phyloP scores from a whole-genome alignment of 1,140 invertebrate species.

The Lordiphosa collinella region DNA sequence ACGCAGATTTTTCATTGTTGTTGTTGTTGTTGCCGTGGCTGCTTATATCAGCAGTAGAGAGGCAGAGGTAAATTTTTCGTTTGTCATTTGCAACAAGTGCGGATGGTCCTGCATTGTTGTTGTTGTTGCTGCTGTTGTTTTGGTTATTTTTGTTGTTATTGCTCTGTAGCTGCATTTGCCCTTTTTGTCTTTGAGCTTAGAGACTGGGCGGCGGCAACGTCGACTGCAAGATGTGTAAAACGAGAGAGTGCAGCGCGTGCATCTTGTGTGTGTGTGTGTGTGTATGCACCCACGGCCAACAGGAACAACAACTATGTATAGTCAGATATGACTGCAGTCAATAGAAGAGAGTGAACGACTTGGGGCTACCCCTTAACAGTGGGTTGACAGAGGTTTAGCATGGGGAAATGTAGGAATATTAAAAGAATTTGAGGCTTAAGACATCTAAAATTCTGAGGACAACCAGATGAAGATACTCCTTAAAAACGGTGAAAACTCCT shows the following conservation, averaged over 20 bases:
- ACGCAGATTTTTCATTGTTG: constrained; percentile 4
- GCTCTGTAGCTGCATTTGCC: constrained; percentile 9
- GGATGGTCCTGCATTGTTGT: constrained; percentile 19
- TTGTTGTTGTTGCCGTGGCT: not conserved
- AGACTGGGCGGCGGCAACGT: constrained; percentile 37
- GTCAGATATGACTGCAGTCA: too few relatives aligned
- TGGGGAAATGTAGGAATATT: too few relatives aligned
- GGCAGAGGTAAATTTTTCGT: constrained; percentile 52
- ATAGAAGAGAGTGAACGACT: too few relatives aligned
- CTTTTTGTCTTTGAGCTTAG: constrained; percentile 43
- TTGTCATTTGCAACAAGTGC: constrained; percentile 76
- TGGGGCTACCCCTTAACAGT: too few relatives aligned
- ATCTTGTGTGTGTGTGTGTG: constrained; percentile 12
- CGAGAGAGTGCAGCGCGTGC: not conserved
- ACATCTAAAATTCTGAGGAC: too few relatives aligned
- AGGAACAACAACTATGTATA: constrained; percentile 28
- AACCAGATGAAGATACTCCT: too few relatives aligned
- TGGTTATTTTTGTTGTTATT: constrained; percentile 9
- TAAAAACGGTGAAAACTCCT: too few relatives aligned
- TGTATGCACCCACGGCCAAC: constrained; percentile 49
- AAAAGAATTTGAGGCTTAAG: too few relatives aligned
- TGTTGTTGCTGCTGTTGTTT: constrained; percentile 29
- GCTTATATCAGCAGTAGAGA: constrained; percentile 16
- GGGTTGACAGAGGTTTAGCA: too few relatives aligned
- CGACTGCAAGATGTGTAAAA: constrained; percentile 36